Base-by-base conservation (phyloP, 2,888 invertebrate species). In the Aleiodes alternator region DNA sequence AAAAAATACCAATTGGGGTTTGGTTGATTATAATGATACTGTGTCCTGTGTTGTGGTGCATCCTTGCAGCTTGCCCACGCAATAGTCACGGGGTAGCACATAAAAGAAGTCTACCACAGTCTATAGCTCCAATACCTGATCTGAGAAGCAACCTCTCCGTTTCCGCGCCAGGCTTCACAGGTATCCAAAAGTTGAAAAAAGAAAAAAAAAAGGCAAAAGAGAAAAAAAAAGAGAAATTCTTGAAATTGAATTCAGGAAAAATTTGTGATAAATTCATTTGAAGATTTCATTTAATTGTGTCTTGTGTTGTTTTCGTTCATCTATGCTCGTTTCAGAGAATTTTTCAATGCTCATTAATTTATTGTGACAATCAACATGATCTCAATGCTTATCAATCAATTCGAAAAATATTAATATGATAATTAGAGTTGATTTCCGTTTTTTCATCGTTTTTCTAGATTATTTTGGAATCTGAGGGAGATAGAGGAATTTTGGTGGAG, bases 21-120 rank as follows among this genome's bases (percentile, higher is more conserved):
- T 43, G 14, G 64, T 64, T 64, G 64, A 64, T 16, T 29, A 43
- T 43, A 43, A 43, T 43, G 43, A 43, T 43, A 43, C 43, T 43
- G 43, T 43, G 43, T 43, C 43, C 43, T 43, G 43, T 43, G 43
- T 43, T 43, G 43, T 43, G 43, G 43, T 43, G 61, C 29, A 34
- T 38, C n/a, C 84, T 86, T 90, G 90, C 91, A 91, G 91, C 91
- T 90, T 92, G 92, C 90, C 92, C 92, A 90, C 92, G 94, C 92
- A 96, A 96, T 94, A 93, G 92, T 92, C 95, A 95, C 91, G 96
- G 96, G 91, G 96, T 96, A 92, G 93, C 94, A 89, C 96, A 95
- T 92, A 93, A 93, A 91, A 94, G 94, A 87, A 93, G 95, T 91
- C 94, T 96, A 91, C 95, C 96, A 91, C 94, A 95, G 92, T 94